Evolutionary conservation across 2,888 invertebrate species (phyloP).

Genomic region (Prenolepis imparis): DNA sequence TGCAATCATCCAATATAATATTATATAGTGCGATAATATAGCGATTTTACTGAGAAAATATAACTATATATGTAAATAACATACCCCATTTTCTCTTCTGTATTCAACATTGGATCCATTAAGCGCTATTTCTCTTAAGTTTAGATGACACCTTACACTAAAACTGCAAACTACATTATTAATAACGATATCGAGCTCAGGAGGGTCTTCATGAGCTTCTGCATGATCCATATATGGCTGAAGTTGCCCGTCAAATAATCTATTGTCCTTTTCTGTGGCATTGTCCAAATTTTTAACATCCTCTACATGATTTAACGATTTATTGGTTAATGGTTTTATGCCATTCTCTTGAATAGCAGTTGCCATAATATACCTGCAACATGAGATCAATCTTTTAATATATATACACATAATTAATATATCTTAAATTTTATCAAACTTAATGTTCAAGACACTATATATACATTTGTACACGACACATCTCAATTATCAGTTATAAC

Average conservation of each 20-base stretch:
- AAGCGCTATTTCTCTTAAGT: slow-evolving; percentile 96
- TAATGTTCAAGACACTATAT: background rate
- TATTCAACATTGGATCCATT: slow-evolving; percentile 98
- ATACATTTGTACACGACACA: background rate
- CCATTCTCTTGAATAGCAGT: slow-evolving; percentile 94
- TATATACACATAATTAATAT: background rate
- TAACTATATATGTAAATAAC: slow-evolving; percentile 64
- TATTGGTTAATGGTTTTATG: slow-evolving; percentile 92
- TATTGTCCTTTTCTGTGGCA: slow-evolving; percentile 71
- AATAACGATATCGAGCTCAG: slow-evolving; percentile 97
- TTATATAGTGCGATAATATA: slow-evolving; percentile 15
- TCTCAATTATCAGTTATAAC: background rate
- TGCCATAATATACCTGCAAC: slow-evolving; percentile 89
- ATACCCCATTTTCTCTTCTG: slow-evolving; percentile 95
- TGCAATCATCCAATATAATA: too few relatives aligned
- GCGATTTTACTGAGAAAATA: background rate
- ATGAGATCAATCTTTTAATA: background rate
- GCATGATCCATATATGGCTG: slow-evolving; percentile 66
- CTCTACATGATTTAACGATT: slow-evolving; percentile 86
- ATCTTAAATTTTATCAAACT: slow-evolving; percentile 1
- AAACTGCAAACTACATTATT: slow-evolving; percentile 99
- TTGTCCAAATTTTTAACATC: slow-evolving; percentile 80
- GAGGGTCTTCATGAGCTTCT: slow-evolving; percentile 86
- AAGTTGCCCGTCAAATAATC: slow-evolving; percentile 73
- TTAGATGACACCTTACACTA: slow-evolving; percentile 98